Conservation (phyloP, 2,113 vertebrate genomes). For the Seriola quinqueradiata region DNA sequence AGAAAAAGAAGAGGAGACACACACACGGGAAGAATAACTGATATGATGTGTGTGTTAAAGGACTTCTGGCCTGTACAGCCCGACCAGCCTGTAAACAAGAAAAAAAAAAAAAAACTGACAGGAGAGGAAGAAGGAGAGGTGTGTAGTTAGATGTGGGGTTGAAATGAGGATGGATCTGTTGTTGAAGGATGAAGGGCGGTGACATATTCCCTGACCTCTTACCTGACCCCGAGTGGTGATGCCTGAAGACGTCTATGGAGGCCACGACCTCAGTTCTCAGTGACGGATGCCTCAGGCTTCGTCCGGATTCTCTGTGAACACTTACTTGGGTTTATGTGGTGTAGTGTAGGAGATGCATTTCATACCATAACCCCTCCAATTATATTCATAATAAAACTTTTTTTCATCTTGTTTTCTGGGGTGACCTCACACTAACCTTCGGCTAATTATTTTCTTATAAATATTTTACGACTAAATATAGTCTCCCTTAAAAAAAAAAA, state of each 20-base stretch:
- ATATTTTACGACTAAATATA: constrained; percentile 26
- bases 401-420: background rate
- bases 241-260: constrained; percentile 54
- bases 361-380: background rate
- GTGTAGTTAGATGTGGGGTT: constrained; percentile 37
- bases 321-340: background rate
- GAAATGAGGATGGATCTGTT: constrained; percentile 60
- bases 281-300: constrained; percentile 29
- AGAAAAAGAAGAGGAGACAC: background rate
- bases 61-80: constrained; percentile 41
- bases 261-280: constrained; percentile 37
- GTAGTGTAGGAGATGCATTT: background rate
- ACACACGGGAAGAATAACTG: constrained; percentile 4
- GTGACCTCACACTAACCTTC: background rate
- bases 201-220: constrained; percentile 57
- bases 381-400: background rate
- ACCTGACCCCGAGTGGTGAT: constrained; percentile 59
- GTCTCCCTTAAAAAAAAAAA: background rate
- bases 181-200: constrained; percentile 55
- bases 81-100: constrained; percentile 19
- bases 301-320: constrained; percentile 20
- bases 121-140: constrained; percentile 29
- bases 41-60: constrained; percentile 12
- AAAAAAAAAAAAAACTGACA: constrained; percentile 10
- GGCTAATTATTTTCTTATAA: background rate